Evolutionary conservation across 2,113 vertebrate species (phyloP).

Genomic region (Scomber scombrus): DNA sequence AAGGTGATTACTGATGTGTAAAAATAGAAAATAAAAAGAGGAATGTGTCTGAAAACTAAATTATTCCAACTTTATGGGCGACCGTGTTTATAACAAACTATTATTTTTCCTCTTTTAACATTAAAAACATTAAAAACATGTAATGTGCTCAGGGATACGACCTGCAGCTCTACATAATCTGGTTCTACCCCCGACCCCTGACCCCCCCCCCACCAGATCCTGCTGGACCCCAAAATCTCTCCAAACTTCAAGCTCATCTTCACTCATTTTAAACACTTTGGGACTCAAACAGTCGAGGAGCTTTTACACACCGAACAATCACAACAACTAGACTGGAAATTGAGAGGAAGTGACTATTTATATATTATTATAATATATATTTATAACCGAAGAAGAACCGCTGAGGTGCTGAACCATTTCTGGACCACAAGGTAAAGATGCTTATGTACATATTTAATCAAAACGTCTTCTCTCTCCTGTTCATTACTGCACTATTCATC

Average conservation of each 20-base stretch:
- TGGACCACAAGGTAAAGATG: constrained; percentile 20
- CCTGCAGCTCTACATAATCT: constrained; percentile 49
- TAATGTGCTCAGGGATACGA: background rate
- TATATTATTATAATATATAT: too few relatives aligned
- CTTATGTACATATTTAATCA: background rate
- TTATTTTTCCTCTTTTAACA: too few relatives aligned
- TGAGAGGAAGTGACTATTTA: background rate
- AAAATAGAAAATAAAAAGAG: too few relatives aligned
- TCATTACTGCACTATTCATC: background rate
- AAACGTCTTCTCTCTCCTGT: background rate
- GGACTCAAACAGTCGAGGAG: background rate
- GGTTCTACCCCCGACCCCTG: constrained; percentile 14
- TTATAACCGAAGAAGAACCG: background rate
- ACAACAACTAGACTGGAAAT: background rate
- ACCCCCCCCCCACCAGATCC: constrained; percentile 9
- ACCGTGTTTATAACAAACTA: too few relatives aligned
- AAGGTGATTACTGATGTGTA: too few relatives aligned
- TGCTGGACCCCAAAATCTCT: constrained; percentile 27
- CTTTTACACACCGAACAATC: background rate
- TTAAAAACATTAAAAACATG: too few relatives aligned
- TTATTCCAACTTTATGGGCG: too few relatives aligned
- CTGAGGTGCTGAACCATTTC: background rate
- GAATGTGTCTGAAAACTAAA: too few relatives aligned
- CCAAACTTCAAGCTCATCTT: constrained; percentile 14
- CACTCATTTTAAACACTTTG: constrained; percentile 4